Conservation (phyloP, 2,797 vertebrate species). For the Pseudochirops corinnae region DNA sequence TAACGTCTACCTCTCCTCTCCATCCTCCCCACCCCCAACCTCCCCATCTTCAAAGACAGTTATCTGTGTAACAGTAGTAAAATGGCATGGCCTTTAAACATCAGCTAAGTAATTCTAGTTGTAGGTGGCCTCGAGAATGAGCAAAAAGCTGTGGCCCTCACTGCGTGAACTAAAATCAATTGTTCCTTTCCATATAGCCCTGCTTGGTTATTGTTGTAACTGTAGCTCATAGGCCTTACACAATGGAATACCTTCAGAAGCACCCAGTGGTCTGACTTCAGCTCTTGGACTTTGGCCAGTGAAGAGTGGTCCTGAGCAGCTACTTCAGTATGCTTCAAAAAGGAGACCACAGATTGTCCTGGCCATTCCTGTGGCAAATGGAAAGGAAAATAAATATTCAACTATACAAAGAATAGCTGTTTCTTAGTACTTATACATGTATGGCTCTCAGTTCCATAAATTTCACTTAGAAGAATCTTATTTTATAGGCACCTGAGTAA, state of each 20-base stretch:
- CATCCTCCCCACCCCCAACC: background rate
- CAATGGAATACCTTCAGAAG: background rate
- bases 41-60: background rate
- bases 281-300: constrained; percentile 52
- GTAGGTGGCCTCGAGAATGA: background rate
- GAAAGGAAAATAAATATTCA: constrained; percentile 53
- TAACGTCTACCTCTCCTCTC: background rate
- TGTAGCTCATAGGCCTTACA: background rate
- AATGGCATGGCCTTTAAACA: background rate
- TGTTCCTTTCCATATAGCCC: background rate
- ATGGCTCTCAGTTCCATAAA: background rate
- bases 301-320: constrained; percentile 30
- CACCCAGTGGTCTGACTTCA: background rate
- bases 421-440: background rate
- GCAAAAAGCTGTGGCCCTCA: background rate
- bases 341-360: constrained; percentile 49
- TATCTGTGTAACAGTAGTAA: background rate
- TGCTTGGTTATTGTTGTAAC: background rate
- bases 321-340: constrained; percentile 53
- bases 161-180: background rate
- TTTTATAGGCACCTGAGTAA: background rate
- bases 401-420: background rate
- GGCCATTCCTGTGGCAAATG: constrained; percentile 61
- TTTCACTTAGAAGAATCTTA: background rate
- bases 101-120: background rate